These are phyloP conservation scores for Balanococcus diminutus DNA, from an alignment of 2,888 invertebrate genomes.

Conservation along the genomic window DNA sequence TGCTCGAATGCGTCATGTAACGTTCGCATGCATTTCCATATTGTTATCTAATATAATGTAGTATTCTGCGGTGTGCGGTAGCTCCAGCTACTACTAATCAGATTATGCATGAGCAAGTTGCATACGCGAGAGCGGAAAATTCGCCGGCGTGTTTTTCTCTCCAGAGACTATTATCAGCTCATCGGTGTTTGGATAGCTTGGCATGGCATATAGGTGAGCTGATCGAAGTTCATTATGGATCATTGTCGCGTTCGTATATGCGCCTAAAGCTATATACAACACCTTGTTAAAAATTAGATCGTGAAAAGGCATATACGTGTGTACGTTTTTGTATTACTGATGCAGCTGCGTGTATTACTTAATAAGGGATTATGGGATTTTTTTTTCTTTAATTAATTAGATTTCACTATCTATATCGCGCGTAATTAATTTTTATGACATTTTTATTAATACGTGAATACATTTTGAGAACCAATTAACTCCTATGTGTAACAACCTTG, in stretches of 20 bases:
- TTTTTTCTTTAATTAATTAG: background rate
- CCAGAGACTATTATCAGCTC: no score
- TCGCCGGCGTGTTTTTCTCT: background rate
- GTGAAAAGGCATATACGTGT: background rate
- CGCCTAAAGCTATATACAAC: background rate
- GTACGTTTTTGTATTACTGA: background rate
- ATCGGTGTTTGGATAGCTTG: background rate
- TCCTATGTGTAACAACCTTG: slow-evolving; percentile 4
- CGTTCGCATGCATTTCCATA: slow-evolving; percentile 18
- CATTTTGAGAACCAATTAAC: slow-evolving; percentile 43
- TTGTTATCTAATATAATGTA: background rate
- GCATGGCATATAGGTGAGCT: background rate
- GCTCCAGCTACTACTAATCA: no score
- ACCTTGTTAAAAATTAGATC: slow-evolving; percentile 14
- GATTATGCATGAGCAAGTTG: slow-evolving; percentile 19
- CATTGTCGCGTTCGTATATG: slow-evolving; percentile 2
- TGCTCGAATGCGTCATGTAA: slow-evolving; percentile 6
- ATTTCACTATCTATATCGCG: slow-evolving; percentile 11
- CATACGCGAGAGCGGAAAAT: background rate
- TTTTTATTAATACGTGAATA: slow-evolving; percentile 2
- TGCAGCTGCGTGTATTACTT: background rate
- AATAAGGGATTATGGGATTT: slow-evolving; percentile 36
- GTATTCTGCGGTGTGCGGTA: background rate
- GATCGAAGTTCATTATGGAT: slow-evolving; percentile 18
- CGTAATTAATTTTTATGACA: slow-evolving; percentile 37